Evolutionary conservation across 1,140 invertebrate species (phyloP).

Genomic region (Hirudo medicinalis): DNA sequence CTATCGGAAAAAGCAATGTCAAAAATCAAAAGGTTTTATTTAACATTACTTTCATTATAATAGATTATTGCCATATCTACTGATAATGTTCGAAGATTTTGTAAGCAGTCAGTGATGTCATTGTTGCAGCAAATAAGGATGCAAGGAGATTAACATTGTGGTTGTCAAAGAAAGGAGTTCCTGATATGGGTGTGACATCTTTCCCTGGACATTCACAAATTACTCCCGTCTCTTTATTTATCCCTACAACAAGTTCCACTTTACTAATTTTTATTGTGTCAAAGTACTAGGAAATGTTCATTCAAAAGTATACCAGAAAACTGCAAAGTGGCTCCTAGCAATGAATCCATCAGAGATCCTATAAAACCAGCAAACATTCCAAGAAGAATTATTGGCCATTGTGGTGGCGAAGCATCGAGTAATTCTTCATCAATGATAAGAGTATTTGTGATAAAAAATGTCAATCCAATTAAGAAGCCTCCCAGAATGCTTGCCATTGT

Average conservation of each 20-base stretch:
- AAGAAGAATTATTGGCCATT: slow-evolving; percentile 65
- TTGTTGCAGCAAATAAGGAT: slow-evolving; percentile 57
- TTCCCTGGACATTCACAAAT: slow-evolving; percentile 61
- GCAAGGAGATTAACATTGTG: slow-evolving; percentile 77
- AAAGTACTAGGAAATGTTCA: background rate
- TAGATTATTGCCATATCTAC: background rate
- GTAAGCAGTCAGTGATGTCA: slow-evolving; percentile 58
- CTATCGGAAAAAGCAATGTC: background rate
- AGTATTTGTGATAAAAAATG: slow-evolving; percentile 55
- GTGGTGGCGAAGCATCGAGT: slow-evolving; percentile 53
- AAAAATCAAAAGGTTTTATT: background rate
- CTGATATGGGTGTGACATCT: slow-evolving; percentile 61
- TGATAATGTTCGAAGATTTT: slow-evolving; percentile 26
- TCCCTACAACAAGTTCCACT: slow-evolving; percentile 44
- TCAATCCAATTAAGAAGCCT: slow-evolving; percentile 57
- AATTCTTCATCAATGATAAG: slow-evolving; percentile 50
- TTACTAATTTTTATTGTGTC: slow-evolving; percentile 14
- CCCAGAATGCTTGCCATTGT: slow-evolving; percentile 58
- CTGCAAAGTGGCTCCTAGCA: slow-evolving; percentile 69
- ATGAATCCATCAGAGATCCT: slow-evolving; percentile 68
- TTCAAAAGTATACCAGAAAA: slow-evolving; percentile 54
- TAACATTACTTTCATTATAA: background rate
- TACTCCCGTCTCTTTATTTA: slow-evolving; percentile 51
- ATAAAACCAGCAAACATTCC: slow-evolving; percentile 59
- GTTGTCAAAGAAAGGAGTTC: slow-evolving; percentile 66